Conservation (phyloP, 2,797 vertebrate genomes). For the Rhabdomys pumilio region DNA sequence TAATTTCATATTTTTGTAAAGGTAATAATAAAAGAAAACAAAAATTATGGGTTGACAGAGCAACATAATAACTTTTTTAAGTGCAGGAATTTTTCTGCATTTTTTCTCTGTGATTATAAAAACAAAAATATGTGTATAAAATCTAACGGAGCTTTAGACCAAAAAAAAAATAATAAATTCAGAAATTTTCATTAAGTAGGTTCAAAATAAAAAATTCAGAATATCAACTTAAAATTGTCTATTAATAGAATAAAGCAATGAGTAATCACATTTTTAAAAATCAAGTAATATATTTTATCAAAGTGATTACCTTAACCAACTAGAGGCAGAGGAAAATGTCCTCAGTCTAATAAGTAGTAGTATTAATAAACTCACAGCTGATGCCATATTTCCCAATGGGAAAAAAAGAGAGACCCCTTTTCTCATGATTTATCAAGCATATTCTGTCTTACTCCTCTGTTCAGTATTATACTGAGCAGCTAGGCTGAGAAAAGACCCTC, state of each 20-base stretch:
- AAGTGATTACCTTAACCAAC: neutral
- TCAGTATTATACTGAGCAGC: neutral
- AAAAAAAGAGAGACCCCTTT: neutral
- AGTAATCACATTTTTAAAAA: neutral
- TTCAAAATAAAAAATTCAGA: neutral
- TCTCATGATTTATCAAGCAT: neutral
- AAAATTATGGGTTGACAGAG: neutral
- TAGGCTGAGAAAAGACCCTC: neutral
- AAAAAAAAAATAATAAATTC: neutral
- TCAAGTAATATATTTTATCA: neutral
- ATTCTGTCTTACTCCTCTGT: neutral
- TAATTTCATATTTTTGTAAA: slow-evolving; percentile 46
- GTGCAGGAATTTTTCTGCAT: neutral
- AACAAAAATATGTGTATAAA: neutral
- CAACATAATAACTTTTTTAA: neutral
- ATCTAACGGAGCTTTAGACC: neutral
- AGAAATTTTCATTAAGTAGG: neutral
- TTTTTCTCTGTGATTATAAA: neutral
- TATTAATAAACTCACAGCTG: neutral
- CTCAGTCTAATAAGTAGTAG: neutral
- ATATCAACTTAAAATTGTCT: neutral
- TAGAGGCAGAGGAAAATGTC: neutral
- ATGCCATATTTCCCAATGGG: neutral
- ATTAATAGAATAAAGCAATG: slow-evolving; percentile 7
- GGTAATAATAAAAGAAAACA: neutral